These are phyloP conservation scores for Epicampocera succincta DNA, from an alignment of 2,888 invertebrate species.

Conservation along the genomic window DNA sequence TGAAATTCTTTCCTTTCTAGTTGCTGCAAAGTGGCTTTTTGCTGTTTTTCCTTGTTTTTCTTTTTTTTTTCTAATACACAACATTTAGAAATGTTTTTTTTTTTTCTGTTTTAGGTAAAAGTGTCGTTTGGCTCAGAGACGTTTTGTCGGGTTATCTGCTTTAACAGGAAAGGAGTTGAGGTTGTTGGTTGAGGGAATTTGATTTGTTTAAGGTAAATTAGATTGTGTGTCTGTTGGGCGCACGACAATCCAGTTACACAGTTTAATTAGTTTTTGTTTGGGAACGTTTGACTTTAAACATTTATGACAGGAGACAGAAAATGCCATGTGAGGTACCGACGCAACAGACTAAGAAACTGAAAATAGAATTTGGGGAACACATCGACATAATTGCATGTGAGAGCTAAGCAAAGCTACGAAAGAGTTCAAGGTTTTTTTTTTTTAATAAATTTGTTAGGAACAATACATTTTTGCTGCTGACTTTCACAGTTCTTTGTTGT, in stretches of 20 bases:
- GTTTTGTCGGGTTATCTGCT: constrained; percentile 11
- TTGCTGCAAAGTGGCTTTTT: neutral
- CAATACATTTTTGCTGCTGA: too few relatives aligned
- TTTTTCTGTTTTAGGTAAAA: neutral
- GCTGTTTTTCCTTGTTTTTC: neutral
- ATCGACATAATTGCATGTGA: too few relatives aligned
- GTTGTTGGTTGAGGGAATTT: neutral
- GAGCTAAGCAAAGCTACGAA: too few relatives aligned
- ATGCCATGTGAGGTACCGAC: neutral
- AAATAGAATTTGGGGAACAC: too few relatives aligned
- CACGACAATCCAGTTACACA: neutral
- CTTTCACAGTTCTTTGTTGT: too few relatives aligned
- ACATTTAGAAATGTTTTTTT: constrained; percentile 9
- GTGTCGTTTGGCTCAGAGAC: constrained; percentile 2
- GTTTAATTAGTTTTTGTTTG: constrained; percentile 17
- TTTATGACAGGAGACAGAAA: neutral
- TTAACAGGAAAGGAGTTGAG: neutral
- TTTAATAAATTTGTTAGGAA: too few relatives aligned
- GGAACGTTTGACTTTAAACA: neutral
- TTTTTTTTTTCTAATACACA: constrained; percentile 16
- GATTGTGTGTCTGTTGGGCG: neutral
- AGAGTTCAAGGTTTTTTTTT: too few relatives aligned
- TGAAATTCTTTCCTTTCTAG: constrained; percentile 32
- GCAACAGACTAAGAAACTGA: too few relatives aligned
- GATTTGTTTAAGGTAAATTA: constrained; percentile 9